Evolutionary conservation across 2,888 invertebrate species (phyloP).

Genomic region (Saturnia pavonia): DNA sequence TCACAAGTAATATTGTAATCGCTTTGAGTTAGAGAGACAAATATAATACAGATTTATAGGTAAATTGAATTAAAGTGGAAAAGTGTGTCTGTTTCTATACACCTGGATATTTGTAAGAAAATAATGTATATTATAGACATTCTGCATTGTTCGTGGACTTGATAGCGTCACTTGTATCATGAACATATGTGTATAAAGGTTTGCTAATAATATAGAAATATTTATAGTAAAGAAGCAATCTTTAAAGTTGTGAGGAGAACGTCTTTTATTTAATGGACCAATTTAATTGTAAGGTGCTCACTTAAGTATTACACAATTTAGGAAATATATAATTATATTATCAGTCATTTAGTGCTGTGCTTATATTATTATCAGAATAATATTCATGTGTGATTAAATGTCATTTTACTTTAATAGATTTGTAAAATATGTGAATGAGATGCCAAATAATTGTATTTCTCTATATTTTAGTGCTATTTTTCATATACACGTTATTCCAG

Average conservation of each 20-base stretch:
- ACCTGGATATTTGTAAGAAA: neutral
- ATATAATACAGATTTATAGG: neutral
- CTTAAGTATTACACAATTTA: constrained; percentile 20
- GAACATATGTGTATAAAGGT: neutral
- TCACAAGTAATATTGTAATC: neutral
- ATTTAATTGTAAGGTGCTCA: constrained; percentile 26
- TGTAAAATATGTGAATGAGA: constrained; percentile 63
- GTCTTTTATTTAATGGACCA: constrained; percentile 18
- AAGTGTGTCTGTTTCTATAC: neutral
- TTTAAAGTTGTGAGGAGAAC: neutral
- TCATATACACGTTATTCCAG: constrained; percentile 48
- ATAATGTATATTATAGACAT: neutral
- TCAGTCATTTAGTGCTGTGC: constrained; percentile 70
- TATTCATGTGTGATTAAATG: constrained; percentile 30
- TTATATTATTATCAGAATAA: constrained; percentile 56
- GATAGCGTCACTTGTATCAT: neutral
- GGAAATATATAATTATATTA: constrained; percentile 21
- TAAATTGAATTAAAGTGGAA: neutral
- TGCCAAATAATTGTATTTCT: constrained; percentile 74
- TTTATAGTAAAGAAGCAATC: neutral
- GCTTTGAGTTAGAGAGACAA: neutral
- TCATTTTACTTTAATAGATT: constrained; percentile 21
- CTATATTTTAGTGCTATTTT: constrained; percentile 44
- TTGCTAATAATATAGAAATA: neutral
- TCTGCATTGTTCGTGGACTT: neutral